Evolutionary conservation across 2,113 vertebrate species (phyloP), one percentile per base, ranked within the genome.

Genomic region (Eonycteris spelaea): DNA sequence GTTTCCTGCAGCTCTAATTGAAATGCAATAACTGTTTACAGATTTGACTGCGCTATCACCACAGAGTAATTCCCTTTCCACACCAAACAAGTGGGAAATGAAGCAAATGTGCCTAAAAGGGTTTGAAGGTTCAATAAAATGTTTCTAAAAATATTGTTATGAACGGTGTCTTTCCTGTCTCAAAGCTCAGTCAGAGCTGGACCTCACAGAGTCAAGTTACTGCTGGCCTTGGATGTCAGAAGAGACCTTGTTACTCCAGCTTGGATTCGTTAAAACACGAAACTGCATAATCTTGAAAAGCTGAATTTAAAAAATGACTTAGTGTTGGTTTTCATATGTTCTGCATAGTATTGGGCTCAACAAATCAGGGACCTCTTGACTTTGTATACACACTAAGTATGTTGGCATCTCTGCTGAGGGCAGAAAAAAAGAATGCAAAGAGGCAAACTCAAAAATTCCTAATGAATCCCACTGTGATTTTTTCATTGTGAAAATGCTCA

Each of bases 1-100:
- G 88, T 97, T 96, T 89, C 96, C 91, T 93, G 93, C 82, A 67
- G 89, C 83, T 96, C 57, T 97, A 97, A 97, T 94, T 98, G 96
- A 97, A 97, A 93, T 96, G 70, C 96, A 97, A 92, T 93, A 97
- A 96, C 96, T 91, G 38, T 97, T 97, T 97, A 96, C 91, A 97
- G 95, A 96, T 92, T 92, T 77, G 63, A 78, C 68, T 86, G 73
- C 30, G 16, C 61, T 53, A 86, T 89, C 94, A 95, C 83, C 38
- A 83, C 15, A 19, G 68, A 89, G 70, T 91, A 86, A 96, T 97
- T 97, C 94, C 86, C 92, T 97, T 68, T 94, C 91, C 59, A 86
- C 51, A 59, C 55, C 26, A 87, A 94, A 63, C 55, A 91, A 96
- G 33, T 86, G 45, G 82, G 67, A 80, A 73, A 95, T 94, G 78